Conservation (phyloP, 2,888 invertebrate genomes). For the Drepana falcataria region DNA sequence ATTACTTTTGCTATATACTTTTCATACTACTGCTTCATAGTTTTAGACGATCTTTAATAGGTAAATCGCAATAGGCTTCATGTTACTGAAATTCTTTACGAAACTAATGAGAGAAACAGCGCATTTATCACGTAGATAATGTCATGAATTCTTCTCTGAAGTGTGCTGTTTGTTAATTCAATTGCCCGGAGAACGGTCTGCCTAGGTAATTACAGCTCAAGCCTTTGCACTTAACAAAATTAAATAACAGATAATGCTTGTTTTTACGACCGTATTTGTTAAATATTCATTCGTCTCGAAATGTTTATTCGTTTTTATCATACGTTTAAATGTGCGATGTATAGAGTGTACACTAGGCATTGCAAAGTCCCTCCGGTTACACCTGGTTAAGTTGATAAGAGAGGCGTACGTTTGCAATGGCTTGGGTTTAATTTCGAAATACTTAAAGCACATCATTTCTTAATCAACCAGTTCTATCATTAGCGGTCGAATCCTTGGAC, state of each 20-base stretch:
- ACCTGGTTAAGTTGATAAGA: neutral
- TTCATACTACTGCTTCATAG: neutral
- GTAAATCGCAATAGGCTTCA: too few relatives aligned
- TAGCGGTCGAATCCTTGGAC: neutral
- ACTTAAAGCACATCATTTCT: neutral
- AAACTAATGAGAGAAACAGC: too few relatives aligned
- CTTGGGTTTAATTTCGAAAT: neutral
- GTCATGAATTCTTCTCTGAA: neutral
- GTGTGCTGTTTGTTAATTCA: neutral
- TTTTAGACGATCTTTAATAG: too few relatives aligned
- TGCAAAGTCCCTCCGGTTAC: neutral
- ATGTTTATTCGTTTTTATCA: neutral
- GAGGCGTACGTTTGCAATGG: neutral
- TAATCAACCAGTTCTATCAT: neutral
- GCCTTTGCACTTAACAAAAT: neutral
- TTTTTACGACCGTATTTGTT: neutral
- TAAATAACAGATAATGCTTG: neutral
- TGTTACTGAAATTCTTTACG: too few relatives aligned
- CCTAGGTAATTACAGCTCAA: neutral
- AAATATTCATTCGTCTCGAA: neutral
- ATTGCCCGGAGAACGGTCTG: neutral
- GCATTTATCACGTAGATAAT: neutral
- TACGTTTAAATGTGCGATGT: neutral
- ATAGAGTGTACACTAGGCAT: neutral
- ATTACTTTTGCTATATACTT: neutral